Conservation (phyloP, 2,888 invertebrate genomes). For the Baccha elongata region DNA sequence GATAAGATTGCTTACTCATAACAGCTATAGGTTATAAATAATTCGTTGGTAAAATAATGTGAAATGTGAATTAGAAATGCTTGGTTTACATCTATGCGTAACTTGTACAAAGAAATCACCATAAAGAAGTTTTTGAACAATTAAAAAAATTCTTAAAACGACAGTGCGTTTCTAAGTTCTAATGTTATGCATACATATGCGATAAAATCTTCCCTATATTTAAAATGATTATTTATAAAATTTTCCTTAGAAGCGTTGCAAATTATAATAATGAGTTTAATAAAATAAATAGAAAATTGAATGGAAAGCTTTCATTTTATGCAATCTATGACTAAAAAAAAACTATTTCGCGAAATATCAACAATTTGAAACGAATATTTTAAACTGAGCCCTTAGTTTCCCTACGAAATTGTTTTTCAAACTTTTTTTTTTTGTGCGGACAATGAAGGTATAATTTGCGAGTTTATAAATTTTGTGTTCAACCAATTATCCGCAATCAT, state of each 20-base stretch:
- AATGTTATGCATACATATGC: no score
- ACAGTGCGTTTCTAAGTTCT: no score
- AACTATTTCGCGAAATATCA: conserved; percentile 56
- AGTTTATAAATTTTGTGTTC: conserved; percentile 78
- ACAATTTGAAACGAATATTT: conserved; percentile 70
- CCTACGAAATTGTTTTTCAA: conserved; percentile 62
- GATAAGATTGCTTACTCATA: no score
- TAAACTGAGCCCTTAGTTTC: conserved; percentile 73
- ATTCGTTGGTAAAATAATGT: no score
- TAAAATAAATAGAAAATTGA: conserved; percentile 24
- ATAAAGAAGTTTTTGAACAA: no score
- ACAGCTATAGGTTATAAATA: no score
- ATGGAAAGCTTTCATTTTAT: conserved; percentile 24
- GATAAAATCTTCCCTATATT: background rate
- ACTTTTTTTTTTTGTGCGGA: conserved; percentile 52
- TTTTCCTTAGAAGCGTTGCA: conserved; percentile 18
- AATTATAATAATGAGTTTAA: conserved; percentile 28
- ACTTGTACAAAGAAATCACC: no score
- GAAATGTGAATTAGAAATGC: no score
- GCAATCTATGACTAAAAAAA: conserved; percentile 27
- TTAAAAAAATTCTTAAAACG: no score
- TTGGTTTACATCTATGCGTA: no score
- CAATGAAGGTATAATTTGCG: conserved; percentile 71
- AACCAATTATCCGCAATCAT: conserved; percentile 83
- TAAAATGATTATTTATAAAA: background rate